phyloP scores from a whole-genome alignment of 2,113 vertebrate species.

The Smithornis capensis region DNA sequence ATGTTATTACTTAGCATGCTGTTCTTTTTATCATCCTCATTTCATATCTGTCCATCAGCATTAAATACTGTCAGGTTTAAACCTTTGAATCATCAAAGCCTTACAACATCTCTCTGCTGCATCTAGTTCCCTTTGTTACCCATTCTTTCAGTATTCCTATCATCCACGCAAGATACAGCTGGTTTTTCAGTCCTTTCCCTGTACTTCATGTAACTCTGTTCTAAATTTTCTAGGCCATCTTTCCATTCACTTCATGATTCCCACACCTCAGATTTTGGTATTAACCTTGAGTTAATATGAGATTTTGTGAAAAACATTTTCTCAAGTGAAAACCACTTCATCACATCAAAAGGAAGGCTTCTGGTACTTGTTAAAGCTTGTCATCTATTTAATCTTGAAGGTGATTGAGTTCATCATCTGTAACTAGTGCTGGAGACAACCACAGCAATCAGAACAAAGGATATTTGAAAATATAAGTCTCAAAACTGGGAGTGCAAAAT shows the following conservation, averaged over 20 bases:
- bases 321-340: not conserved
- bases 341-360: not conserved
- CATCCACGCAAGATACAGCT: not conserved
- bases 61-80: slow-evolving; percentile 23
- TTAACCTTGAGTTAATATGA: not conserved
- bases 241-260: not conserved
- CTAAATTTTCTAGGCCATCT: not conserved
- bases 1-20: not conserved
- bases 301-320: not conserved
- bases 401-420: not conserved
- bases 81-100: slow-evolving; percentile 18
- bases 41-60: slow-evolving; percentile 39
- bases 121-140: slow-evolving; percentile 21
- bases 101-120: not conserved
- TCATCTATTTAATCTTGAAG: not conserved
- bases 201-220: not conserved
- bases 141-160: not conserved
- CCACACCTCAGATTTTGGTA: not conserved
- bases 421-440: not conserved
- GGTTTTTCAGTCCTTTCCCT: not conserved
- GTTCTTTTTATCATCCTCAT: not conserved
- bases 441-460: not conserved
- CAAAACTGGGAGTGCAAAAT: not conserved
- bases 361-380: not conserved
- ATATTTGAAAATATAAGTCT: not conserved